Base-by-base conservation (phyloP, 1,140 invertebrate genomes). In the Odontomachus brunneus region DNA sequence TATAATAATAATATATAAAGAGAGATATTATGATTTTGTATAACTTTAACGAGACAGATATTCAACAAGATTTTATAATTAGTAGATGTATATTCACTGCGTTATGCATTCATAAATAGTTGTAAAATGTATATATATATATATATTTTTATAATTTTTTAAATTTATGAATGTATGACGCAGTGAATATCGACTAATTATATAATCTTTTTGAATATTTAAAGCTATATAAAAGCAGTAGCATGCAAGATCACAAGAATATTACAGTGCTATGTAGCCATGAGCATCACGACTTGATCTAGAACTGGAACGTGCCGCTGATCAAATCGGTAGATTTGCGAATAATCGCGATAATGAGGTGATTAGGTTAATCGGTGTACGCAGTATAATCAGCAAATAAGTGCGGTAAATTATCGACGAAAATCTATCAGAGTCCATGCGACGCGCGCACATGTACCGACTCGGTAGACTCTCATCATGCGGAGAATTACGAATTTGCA, bases 321-420 rank as follows among this genome's bases (percentile, higher is more conserved):
- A 44, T 44, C 63, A 69, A 78, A 3, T 17, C n/a, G 75, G 19
- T 69, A 49, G 12, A 57, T 69, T 69, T 29, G 69, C 22, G 44
- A 22, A 57, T 69, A 57, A 69, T 69, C 15, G 17, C 7, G 29
- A 29, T 53, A 66, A 66, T 53, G 26, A 3, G 15, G 11, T 78
- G 55, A 78, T 78, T 69, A 76, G 48, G 22, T n/a, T 66, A 67
- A 38, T 76, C 48, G 15, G 11, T 15, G 49, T 33, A 66, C 15
- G 49, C 53, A 76, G 33, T 14, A 33, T 15, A 15, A 76, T 76
- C 29, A 22, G 62, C 12, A 7, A 67, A 44, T 11, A 44, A 44
- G 38, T 44, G 38, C 38, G 38, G 11, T 22, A 11, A 80, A 48
- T 80, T 57, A 57, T 38, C 33, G 15, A 9, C 55, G 48, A 78